phyloP scores from a whole-genome alignment of 2,888 invertebrate species.

The Tipula confusa region DNA sequence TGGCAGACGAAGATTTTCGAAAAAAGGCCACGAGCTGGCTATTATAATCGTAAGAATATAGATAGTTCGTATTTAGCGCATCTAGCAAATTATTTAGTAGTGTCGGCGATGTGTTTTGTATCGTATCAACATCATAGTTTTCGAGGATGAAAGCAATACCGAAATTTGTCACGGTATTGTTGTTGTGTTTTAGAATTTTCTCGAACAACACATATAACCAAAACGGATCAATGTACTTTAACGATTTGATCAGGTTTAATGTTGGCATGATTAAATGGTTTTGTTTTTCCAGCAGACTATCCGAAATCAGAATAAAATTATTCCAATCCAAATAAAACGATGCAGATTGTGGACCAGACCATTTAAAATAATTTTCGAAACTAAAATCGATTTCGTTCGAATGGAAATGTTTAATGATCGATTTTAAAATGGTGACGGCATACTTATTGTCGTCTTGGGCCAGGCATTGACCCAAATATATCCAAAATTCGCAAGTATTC shows the following conservation, averaged over 20 bases:
- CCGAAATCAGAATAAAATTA: constrained; percentile 13
- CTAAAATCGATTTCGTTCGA: not conserved
- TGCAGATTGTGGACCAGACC: not conserved
- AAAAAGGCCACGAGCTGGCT: not conserved
- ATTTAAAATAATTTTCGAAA: not conserved
- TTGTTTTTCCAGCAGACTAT: constrained; percentile 29
- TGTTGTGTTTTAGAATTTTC: not conserved
- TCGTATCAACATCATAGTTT: not conserved
- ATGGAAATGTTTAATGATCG: constrained; percentile 13
- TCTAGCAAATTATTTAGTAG: not conserved
- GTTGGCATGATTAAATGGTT: constrained; percentile 32
- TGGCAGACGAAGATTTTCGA: not conserved
- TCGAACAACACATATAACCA: not conserved
- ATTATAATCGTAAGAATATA: constrained; percentile 14
- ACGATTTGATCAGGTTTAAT: not conserved
- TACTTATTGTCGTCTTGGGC: not conserved
- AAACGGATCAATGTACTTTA: not conserved
- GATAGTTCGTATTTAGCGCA: not conserved
- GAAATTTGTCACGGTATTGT: constrained; percentile 6
- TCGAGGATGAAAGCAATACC: not conserved
- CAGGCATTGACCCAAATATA: not conserved
- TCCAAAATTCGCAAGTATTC: not conserved
- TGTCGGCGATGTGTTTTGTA: not conserved
- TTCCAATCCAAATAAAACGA: not conserved
- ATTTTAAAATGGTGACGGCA: constrained; percentile 26